phyloP scores from a whole-genome alignment of 2,113 vertebrate species.

The Pungitius pungitius region DNA sequence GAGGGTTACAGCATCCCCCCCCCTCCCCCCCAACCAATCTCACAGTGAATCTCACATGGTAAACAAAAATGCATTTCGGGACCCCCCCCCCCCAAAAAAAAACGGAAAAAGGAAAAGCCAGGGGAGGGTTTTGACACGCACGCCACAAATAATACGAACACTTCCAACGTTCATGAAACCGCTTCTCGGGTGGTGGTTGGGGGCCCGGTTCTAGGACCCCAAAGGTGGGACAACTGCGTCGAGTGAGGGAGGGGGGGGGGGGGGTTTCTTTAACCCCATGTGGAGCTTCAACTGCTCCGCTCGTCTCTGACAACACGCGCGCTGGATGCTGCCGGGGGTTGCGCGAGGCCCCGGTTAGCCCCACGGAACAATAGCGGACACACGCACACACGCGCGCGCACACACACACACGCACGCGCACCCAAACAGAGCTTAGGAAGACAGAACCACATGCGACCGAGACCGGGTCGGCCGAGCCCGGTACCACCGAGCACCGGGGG shows the following conservation, averaged over 20 bases:
- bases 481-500: not conserved
- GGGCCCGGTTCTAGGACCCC: too few relatives aligned
- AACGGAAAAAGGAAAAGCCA: too few relatives aligned
- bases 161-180: too few relatives aligned
- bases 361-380: constrained; percentile 51
- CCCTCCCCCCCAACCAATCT: not conserved
- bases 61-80: too few relatives aligned
- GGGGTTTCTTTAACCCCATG: not conserved
- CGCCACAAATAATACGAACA: too few relatives aligned
- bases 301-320: constrained; percentile 36
- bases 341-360: constrained; percentile 49
- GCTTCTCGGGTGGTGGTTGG: too few relatives aligned
- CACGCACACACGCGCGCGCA: not conserved
- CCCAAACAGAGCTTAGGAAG: constrained; percentile 1
- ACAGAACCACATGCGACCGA: not conserved
- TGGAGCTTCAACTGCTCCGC: constrained; percentile 29
- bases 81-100: too few relatives aligned
- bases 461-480: not conserved
- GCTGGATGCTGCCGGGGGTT: not conserved
- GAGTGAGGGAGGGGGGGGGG: too few relatives aligned
- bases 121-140: too few relatives aligned
- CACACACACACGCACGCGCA: too few relatives aligned
- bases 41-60: not conserved
- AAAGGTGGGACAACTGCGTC: too few relatives aligned
- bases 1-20: not conserved